A percentile compares a stretch with the other conserved stretches of the same genome.
Evolutionary conservation across 2,888 invertebrate species (phyloP).

Genomic region (Drosophila pseudotakahashii): DNA sequence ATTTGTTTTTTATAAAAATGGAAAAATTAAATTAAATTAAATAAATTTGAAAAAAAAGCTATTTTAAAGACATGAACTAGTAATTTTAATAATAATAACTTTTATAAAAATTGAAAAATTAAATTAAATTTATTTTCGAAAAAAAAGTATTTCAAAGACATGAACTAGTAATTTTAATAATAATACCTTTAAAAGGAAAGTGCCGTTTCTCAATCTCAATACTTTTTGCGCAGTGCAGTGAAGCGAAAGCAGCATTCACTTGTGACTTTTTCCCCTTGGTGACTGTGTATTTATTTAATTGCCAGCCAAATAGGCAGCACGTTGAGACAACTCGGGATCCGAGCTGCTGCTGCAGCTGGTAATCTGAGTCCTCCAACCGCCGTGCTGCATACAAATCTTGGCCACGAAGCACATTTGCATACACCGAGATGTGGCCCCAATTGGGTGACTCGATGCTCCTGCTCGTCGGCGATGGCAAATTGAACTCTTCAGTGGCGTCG

Average conservation of each 20-base stretch:
- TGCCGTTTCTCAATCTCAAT: not conserved
- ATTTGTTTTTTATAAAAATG: too few relatives aligned
- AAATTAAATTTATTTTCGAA: not conserved
- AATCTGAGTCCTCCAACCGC: conserved; percentile 1
- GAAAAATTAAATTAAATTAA: not conserved
- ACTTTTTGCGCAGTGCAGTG: not conserved
- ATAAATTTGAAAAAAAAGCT: too few relatives aligned
- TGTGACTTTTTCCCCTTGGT: conserved; percentile 11
- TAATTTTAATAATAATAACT: too few relatives aligned
- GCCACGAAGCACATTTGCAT: conserved; percentile 55
- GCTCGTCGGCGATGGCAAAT: conserved; percentile 19
- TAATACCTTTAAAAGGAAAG: too few relatives aligned
- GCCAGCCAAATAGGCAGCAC: conserved; percentile 42
- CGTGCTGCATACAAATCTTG: conserved; percentile 32
- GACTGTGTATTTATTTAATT: conserved; percentile 42
- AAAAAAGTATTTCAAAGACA: too few relatives aligned
- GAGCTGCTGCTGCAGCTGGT: not conserved
- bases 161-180: too few relatives aligned
- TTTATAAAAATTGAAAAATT: not conserved
- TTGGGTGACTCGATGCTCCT: conserved; percentile 38
- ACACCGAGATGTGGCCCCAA: conserved; percentile 34
- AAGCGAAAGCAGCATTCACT: not conserved
- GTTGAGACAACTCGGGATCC: conserved; percentile 46
- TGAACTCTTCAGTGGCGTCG: conserved; percentile 19
- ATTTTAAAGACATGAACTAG: too few relatives aligned